Evolutionary conservation across 2,113 vertebrate genomes (phyloP).

Genomic region (Plectropomus leopardus): DNA sequence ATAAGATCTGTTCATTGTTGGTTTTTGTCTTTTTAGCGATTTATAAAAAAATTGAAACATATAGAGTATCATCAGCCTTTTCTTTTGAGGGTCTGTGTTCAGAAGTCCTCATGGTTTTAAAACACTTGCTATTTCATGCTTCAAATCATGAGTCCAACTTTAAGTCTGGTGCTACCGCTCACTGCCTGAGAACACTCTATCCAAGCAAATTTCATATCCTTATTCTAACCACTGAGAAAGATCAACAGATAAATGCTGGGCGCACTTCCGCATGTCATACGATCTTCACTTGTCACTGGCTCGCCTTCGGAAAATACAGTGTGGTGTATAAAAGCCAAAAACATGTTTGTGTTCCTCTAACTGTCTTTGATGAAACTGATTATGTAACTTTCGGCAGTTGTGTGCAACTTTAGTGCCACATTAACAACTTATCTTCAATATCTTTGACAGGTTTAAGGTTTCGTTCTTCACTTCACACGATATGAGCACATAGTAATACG

Average conservation of each 20-base stretch:
- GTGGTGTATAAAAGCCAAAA: neutral
- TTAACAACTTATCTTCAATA: neutral
- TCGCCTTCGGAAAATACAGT: neutral
- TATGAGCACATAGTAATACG: neutral
- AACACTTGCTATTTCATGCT: neutral
- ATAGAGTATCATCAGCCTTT: too few species aligned
- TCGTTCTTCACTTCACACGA: neutral
- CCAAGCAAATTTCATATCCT: neutral
- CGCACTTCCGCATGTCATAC: neutral
- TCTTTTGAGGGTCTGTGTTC: neutral
- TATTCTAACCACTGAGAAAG: neutral
- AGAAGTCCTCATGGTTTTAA: neutral
- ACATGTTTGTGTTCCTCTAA: neutral
- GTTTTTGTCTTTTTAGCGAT: too few species aligned
- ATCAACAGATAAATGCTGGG: neutral
- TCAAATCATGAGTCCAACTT: neutral
- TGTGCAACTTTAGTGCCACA: neutral
- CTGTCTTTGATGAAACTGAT: rapidly evolving
- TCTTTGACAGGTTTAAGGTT: neutral
- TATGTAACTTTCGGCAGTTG: neutral
- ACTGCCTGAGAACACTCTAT: neutral
- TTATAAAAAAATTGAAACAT: too few species aligned
- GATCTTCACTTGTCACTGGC: neutral
- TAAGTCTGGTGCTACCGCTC: too few species aligned
- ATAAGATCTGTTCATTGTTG: too few species aligned